Percentiles rank a stretch among this genome's conserved stretches.
phyloP scores from a whole-genome alignment of 2,113 vertebrate genomes.

The Trematomus loennbergii region DNA sequence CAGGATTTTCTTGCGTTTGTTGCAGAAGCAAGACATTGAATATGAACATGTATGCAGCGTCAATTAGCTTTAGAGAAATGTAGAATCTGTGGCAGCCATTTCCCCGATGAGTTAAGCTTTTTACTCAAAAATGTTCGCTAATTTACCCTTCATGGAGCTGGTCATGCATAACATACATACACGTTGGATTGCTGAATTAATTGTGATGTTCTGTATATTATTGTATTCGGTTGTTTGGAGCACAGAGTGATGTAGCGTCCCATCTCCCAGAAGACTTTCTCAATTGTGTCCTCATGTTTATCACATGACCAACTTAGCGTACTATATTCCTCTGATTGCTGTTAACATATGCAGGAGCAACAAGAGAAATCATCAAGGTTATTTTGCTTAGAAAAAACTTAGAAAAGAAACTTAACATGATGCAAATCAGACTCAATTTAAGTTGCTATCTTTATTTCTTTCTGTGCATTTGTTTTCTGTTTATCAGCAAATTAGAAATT shows the following conservation, averaged over 20 bases:
- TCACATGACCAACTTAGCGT: conserved; percentile 51
- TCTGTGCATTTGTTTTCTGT: neutral
- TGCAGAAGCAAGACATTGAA: neutral
- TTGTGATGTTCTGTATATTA: conserved; percentile 55
- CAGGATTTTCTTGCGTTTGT: conserved; percentile 24
- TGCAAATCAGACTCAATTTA: neutral
- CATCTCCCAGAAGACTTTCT: conserved; percentile 45
- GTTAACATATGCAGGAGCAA: conserved; percentile 9
- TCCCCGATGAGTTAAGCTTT: conserved; percentile 61
- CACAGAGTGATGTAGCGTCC: conserved; percentile 43
- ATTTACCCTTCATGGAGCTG: conserved; percentile 37
- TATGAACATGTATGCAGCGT: conserved; percentile 29
- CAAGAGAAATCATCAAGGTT: neutral
- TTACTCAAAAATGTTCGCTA: conserved; percentile 49
- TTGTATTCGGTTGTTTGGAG: conserved; percentile 64
- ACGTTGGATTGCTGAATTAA: conserved; percentile 59
- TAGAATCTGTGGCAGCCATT: conserved; percentile 14
- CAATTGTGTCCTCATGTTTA: conserved; percentile 56
- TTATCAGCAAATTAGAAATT: conserved; percentile 19
- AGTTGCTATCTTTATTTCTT: conserved; percentile 4
- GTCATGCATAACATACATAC: conserved; percentile 62
- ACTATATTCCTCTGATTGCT: conserved; percentile 19
- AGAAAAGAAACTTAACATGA: neutral
- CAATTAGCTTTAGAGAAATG: conserved; percentile 8
- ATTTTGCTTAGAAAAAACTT: rapidly evolving